These are phyloP conservation scores for Agonopterix heracliana DNA, from an alignment of 2,888 invertebrate species.

Conservation along the genomic window DNA sequence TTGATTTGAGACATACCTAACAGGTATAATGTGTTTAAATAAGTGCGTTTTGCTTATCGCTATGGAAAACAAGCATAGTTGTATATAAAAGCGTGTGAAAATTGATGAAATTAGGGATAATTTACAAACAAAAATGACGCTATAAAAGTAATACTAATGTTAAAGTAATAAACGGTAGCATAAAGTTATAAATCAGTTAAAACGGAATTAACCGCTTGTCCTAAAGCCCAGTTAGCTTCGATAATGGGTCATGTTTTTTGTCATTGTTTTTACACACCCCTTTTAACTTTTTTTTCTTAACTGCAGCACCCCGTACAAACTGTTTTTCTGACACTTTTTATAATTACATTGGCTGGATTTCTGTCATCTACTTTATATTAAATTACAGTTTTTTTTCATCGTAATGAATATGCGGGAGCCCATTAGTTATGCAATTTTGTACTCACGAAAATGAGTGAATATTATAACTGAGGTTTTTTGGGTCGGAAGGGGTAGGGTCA, in stretches of 20 bases:
- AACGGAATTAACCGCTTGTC: slow-evolving; percentile 67
- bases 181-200: slow-evolving; percentile 52
- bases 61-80: too few species aligned
- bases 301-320: slow-evolving; percentile 39
- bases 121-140: too few species aligned
- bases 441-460: slow-evolving; percentile 53
- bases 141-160: too few species aligned
- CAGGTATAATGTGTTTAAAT: too few species aligned
- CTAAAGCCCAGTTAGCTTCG: slow-evolving; percentile 56
- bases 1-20: too few species aligned
- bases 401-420: slow-evolving; percentile 70
- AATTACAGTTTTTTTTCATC: slow-evolving; percentile 65
- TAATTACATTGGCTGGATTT: slow-evolving; percentile 61
- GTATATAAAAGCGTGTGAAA: too few species aligned
- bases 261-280: slow-evolving; percentile 62
- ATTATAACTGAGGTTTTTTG: slow-evolving; percentile 50
- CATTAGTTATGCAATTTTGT: slow-evolving; percentile 55
- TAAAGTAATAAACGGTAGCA: too few species aligned
- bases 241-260: slow-evolving; percentile 53
- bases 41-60: too few species aligned
- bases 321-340: slow-evolving; percentile 58
- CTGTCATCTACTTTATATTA: slow-evolving; percentile 73
- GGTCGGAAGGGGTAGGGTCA: slow-evolving; percentile 11
- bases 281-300: slow-evolving; percentile 40
- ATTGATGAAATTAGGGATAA: too few species aligned